phyloP scores from a whole-genome alignment of 2,797 vertebrate species.

The Chelonia mydas region DNA sequence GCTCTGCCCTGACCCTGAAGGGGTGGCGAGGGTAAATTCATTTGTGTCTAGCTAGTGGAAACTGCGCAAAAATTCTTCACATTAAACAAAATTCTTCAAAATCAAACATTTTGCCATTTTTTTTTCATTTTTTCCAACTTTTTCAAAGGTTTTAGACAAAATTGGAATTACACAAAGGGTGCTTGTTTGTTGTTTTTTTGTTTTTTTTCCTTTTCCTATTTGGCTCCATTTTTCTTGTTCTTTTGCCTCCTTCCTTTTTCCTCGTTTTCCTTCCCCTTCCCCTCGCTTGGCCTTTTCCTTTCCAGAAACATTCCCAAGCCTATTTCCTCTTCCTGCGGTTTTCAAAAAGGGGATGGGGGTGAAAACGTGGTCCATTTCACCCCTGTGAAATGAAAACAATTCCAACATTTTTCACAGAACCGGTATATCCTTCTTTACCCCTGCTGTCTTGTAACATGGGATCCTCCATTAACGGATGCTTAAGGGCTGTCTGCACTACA shows the following conservation, averaged over 20 bases:
- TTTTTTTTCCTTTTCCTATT: neutral
- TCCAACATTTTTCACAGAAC: neutral
- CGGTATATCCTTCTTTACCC: too few species aligned
- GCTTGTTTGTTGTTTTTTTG: too few species aligned
- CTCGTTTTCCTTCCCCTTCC: neutral
- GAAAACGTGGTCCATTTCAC: neutral
- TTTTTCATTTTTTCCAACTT: neutral
- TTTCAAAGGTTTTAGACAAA: neutral
- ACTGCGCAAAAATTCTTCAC: neutral
- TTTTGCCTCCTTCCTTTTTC: neutral
- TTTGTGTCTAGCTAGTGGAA: neutral
- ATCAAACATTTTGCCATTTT: neutral
- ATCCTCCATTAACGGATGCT: neutral
- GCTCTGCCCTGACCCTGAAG: neutral
- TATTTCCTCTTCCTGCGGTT: neutral
- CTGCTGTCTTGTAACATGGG: neutral
- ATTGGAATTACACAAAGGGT: neutral
- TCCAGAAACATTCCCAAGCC: neutral
- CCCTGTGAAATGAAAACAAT: neutral
- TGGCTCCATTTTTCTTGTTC: neutral
- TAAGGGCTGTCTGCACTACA: neutral
- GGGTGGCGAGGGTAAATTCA: neutral
- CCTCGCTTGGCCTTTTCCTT: neutral
- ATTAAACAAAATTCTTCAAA: neutral
- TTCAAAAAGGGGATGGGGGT: neutral